Percentiles rank a stretch among this genome's conserved stretches.
Conservation (phyloP, 2,797 vertebrate species). For the Phrynocephalus guinanensis region DNA sequence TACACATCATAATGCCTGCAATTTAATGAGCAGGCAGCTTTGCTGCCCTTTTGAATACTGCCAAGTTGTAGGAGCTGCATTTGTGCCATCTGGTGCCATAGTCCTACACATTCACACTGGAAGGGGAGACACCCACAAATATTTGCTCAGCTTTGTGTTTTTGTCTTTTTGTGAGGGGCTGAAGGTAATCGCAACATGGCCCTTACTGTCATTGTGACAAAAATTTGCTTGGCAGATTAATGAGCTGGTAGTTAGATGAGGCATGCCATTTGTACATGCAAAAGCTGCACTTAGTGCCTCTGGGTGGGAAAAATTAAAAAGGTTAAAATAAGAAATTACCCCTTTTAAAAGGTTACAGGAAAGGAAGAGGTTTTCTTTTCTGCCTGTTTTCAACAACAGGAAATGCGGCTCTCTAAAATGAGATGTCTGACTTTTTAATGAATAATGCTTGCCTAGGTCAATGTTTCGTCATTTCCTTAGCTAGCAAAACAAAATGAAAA, state of each 20-base stretch:
- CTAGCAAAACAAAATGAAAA: too few relatives aligned
- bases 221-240: slow-evolving; percentile 47
- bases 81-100: slow-evolving; percentile 62
- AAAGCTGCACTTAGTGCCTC: slow-evolving; percentile 38
- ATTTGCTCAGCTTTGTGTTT: slow-evolving; percentile 57
- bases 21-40: slow-evolving; percentile 62
- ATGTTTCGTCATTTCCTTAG: too few relatives aligned
- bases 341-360: slow-evolving; percentile 34
- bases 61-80: neutral
- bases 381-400: neutral
- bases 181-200: slow-evolving; percentile 2
- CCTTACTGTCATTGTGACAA: slow-evolving; percentile 47
- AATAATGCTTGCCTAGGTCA: neutral
- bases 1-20: slow-evolving; percentile 42
- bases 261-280: slow-evolving; percentile 52
- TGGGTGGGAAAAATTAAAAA: slow-evolving; percentile 1
- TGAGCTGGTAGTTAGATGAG: slow-evolving; percentile 53
- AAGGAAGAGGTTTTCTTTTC: slow-evolving; percentile 5
- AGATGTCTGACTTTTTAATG: neutral
- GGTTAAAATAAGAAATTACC: slow-evolving; percentile 34
- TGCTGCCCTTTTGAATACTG: slow-evolving; percentile 47
- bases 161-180: slow-evolving; percentile 1
- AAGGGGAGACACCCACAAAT: slow-evolving; percentile 53
- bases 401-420: neutral
- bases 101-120: slow-evolving; percentile 32